phyloP scores from a whole-genome alignment of 2,888 invertebrate genomes.

The Cerceris rybyensis region DNA sequence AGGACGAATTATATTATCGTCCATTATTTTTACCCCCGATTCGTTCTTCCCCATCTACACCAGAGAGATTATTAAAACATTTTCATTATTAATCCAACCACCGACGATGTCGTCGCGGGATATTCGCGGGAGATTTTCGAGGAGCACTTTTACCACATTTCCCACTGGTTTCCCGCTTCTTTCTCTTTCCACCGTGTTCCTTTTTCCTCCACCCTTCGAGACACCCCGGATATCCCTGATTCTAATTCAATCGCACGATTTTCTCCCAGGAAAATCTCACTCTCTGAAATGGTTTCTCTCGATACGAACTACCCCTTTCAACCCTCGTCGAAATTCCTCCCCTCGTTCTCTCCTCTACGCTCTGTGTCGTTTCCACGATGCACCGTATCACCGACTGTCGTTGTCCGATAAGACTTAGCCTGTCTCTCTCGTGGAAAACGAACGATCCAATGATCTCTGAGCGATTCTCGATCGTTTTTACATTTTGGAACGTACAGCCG shows the following conservation, averaged over 20 bases:
- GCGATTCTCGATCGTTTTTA: neutral
- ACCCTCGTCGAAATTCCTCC: conserved; percentile 6
- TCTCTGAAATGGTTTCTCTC: conserved; percentile 35
- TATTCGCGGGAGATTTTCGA: conserved; percentile 18
- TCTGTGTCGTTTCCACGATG: conserved; percentile 8
- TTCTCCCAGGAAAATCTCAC: conserved; percentile 42
- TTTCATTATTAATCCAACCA: conserved; percentile 48
- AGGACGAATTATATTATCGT: conserved; percentile 41
- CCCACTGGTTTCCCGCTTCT: conserved; percentile 23
- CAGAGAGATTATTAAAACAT: conserved; percentile 58
- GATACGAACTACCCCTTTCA: conserved; percentile 16
- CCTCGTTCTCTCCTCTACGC: conserved; percentile 10
- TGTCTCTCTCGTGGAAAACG: conserved; percentile 6
- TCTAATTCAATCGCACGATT: conserved; percentile 57
- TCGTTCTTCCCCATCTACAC: conserved; percentile 19
- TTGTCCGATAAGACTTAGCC: conserved; percentile 41
- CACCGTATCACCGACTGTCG: conserved; percentile 16
- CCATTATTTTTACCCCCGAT: conserved; percentile 3
- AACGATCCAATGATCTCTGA: conserved; percentile 16
- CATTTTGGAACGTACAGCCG: neutral
- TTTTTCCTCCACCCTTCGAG: neutral
- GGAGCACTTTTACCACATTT: conserved; percentile 43
- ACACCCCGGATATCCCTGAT: conserved; percentile 32
- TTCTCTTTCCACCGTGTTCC: conserved; percentile 33
- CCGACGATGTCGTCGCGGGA: conserved; percentile 11